phyloP scores from a whole-genome alignment of 2,888 invertebrate species.

The Gonocerus acuteangulatus region DNA sequence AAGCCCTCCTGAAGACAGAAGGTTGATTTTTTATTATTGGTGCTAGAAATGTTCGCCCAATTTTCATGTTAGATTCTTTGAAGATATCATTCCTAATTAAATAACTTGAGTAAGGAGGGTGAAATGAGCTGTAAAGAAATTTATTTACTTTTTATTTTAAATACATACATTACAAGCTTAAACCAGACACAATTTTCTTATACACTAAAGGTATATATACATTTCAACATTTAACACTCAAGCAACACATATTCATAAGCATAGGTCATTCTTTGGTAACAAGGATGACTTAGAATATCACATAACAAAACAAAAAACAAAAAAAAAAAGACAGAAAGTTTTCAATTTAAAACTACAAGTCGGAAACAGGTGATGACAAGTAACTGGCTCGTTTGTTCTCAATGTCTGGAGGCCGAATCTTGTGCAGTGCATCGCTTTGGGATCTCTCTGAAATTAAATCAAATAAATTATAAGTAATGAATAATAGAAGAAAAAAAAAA shows the following conservation, averaged over 20 bases:
- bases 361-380: constrained; percentile 30
- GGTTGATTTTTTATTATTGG: no score
- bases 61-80: no score
- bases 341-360: constrained; percentile 22
- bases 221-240: not conserved
- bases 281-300: constrained; percentile 28
- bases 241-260: not conserved
- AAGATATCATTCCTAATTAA: no score
- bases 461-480: not conserved
- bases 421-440: constrained; percentile 50
- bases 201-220: not conserved
- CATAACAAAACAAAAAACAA: no score
- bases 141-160: no score
- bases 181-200: no score
- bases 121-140: no score
- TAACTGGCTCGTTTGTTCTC: constrained; percentile 37
- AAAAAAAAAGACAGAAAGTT: not conserved
- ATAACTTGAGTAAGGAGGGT: no score
- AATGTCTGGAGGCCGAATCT: constrained; percentile 35
- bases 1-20: no score
- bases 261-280: constrained; percentile 26
- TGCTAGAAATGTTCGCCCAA: no score
- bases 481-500: constrained; percentile 22
- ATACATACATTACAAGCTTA: no score
- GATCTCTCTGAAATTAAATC: constrained; percentile 49